phyloP scores from a whole-genome alignment of 2,113 vertebrate species.

The Macquaria ambigua region DNA sequence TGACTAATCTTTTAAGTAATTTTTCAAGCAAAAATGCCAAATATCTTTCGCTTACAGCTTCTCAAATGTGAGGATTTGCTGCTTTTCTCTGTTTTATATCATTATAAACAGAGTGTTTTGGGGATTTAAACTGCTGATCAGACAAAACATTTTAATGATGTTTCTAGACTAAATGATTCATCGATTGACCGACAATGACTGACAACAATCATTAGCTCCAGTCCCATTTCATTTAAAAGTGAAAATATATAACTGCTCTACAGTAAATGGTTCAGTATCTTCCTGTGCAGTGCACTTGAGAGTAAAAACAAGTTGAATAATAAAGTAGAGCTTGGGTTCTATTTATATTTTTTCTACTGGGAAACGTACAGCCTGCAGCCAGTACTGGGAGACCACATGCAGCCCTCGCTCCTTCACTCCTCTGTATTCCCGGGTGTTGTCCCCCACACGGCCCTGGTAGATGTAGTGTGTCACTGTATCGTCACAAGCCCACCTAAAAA shows the following conservation, averaged over 20 bases:
- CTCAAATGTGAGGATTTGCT: neutral
- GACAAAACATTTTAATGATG: too few species aligned
- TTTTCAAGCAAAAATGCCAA: neutral
- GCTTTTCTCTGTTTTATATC: neutral
- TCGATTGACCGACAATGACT: too few species aligned
- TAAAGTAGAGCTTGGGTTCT: neutral
- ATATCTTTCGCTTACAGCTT: neutral
- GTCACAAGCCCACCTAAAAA: conserved; percentile 93
- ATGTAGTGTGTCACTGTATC: conserved; percentile 97
- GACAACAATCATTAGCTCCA: neutral
- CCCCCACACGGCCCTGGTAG: conserved; percentile 95
- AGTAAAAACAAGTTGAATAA: neutral
- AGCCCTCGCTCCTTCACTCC: conserved; percentile 91
- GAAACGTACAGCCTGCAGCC: conserved; percentile 91
- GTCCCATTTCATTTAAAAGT: neutral
- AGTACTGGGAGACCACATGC: conserved; percentile 94
- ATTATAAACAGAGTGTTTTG: neutral
- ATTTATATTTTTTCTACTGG: neutral
- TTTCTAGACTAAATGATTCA: neutral
- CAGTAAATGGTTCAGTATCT: neutral
- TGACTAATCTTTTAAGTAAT: neutral
- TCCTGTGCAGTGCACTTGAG: neutral
- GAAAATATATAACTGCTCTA: neutral
- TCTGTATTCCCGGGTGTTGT: conserved; percentile 93
- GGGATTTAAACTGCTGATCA: neutral